Evolutionary conservation across 2,888 invertebrate species (phyloP), one percentile per base, ranked within the genome.

Genomic region (Brachypalpus laphriformis): DNA sequence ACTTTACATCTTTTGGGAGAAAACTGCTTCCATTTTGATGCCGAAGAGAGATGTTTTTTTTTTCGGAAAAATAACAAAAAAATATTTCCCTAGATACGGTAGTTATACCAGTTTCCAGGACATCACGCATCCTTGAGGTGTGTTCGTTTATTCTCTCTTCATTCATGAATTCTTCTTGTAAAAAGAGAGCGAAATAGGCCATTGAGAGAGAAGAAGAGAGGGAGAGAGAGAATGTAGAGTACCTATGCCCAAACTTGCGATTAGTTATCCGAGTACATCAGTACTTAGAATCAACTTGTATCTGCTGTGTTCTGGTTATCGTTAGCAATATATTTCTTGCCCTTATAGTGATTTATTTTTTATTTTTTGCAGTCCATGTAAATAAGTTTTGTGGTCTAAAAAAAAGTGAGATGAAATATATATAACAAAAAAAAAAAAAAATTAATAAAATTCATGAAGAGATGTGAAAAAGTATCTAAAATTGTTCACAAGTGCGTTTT

Each of bases 111-210:
- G 49, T 77, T 77, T 77, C 54, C 77, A 77, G 77, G 77, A 59
- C 68, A 70, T 14, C 14, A 40, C 40, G 40, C 20, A 83, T 74
- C 74, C 74, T 83, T 83, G 83, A 83, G 49, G 28, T 57, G 42
- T 54, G 49, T 40, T 37, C 63, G 22, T 34, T 28, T 28, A 25
- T 2, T 63, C 82, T 71, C 82, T 82, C 57, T 82, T 71, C 82
- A 82, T 82, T 82, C 82, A 82, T 82, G 57, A 75, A 70, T 34
- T 57, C 25, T 9, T 40, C 57, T 42, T 37, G 9, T 1, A 11
- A 7, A 4, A 51, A 45, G 42, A 66, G 59, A 16, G 9, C 14
- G 34, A 51, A 72, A 40, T 72, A 61, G 72, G 72, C 31, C 71
- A 61, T 14, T 20, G 42, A 61, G 61, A 6, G 40, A 14, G 40